Conservation (phyloP, 1,140 invertebrate species). For the Lasioglossum baleicum region DNA sequence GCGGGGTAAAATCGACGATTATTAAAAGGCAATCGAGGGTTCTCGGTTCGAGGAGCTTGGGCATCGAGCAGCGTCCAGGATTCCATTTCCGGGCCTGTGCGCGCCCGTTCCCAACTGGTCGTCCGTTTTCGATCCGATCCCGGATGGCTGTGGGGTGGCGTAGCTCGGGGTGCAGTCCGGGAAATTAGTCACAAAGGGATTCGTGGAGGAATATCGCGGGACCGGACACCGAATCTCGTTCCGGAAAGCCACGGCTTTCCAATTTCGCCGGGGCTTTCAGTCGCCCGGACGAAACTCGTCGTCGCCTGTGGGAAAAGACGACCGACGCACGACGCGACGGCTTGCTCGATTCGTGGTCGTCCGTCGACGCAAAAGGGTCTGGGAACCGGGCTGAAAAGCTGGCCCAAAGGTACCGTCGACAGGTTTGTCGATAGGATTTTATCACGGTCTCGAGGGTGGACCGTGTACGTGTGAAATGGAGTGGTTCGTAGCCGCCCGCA, state of each 20-base stretch:
- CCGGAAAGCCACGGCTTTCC: slow-evolving; percentile 39
- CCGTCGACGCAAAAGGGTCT: neutral
- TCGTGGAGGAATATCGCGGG: slow-evolving; percentile 4
- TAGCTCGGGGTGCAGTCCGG: neutral
- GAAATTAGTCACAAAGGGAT: slow-evolving; percentile 40
- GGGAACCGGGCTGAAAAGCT: too few species aligned
- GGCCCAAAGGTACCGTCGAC: slow-evolving; percentile 20
- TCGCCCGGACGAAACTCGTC: slow-evolving; percentile 1
- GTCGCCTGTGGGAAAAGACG: slow-evolving; percentile 22
- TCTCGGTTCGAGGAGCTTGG: neutral
- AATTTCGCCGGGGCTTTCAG: slow-evolving; percentile 18
- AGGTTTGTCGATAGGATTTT: slow-evolving; percentile 35
- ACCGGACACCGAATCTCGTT: slow-evolving; percentile 25
- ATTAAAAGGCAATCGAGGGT: neutral
- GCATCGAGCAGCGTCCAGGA: neutral
- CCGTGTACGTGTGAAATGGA: slow-evolving; percentile 14
- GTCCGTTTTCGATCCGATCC: slow-evolving; percentile 2
- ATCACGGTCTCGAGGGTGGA: slow-evolving; percentile 20
- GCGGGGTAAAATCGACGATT: neutral
- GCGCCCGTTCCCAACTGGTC: neutral
- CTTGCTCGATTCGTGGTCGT: neutral
- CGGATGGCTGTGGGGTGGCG: neutral
- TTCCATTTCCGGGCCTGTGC: slow-evolving; percentile 1
- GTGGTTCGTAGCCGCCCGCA: slow-evolving; percentile 4
- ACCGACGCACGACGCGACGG: too few species aligned